Evolutionary conservation across 2,113 vertebrate species (phyloP).

Genomic region (Xiphophorus couchianus): DNA sequence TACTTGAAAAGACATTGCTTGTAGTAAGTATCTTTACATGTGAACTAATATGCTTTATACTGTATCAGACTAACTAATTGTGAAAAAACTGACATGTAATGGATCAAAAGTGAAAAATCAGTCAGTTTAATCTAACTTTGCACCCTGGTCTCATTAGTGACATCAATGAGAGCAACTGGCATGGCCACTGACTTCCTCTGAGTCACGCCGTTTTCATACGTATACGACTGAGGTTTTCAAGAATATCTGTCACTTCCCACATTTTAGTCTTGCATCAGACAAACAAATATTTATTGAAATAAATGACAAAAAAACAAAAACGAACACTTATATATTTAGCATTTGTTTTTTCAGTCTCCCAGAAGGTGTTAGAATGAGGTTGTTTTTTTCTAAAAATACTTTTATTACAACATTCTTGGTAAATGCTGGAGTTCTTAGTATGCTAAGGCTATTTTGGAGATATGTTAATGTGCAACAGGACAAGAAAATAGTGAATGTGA

Average conservation of each 20-base stretch:
- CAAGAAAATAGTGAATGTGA: constrained; percentile 2
- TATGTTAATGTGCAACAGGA: constrained; percentile 9
- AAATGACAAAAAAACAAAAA: constrained; percentile 2
- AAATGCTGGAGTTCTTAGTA: constrained; percentile 5
- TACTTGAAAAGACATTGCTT: background rate
- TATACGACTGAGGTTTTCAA: background rate
- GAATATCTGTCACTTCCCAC: constrained; percentile 10
- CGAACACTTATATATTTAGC: constrained; percentile 39
- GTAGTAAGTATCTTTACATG: background rate
- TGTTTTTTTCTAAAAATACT: constrained; percentile 31
- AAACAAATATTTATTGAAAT: constrained; percentile 50
- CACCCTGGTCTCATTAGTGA: background rate
- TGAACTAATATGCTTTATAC: background rate
- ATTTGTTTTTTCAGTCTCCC: background rate
- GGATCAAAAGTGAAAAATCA: background rate
- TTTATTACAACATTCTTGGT: constrained; percentile 18
- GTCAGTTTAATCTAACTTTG: background rate
- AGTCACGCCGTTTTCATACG: constrained; percentile 15
- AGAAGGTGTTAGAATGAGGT: constrained; percentile 26
- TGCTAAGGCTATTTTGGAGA: constrained; percentile 16
- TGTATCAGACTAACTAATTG: background rate
- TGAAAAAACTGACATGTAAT: background rate
- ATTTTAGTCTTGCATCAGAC: constrained; percentile 21
- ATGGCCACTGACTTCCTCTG: background rate
- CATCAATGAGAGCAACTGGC: background rate